Evolutionary conservation across 1,140 invertebrate genomes (phyloP), one percentile per base, ranked within the genome.

Genomic region (Dreissena polymorpha): DNA sequence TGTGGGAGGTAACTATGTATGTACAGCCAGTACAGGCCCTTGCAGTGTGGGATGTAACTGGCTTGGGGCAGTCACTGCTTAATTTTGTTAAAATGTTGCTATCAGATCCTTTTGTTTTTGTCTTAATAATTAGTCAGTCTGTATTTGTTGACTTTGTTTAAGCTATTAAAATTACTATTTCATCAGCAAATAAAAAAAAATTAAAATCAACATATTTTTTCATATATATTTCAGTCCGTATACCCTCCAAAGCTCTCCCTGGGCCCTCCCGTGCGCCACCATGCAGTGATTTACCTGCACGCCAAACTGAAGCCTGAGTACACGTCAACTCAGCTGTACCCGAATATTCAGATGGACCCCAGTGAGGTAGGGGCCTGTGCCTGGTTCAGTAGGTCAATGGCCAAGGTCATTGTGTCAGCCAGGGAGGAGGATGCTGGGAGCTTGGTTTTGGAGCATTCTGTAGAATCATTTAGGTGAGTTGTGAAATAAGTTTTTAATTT

Each of bases 251-350:
- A 88, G 65, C 83, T 91, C 18, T 70, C 78, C 5, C 55, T 86
- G 14, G 91, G 91, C 29, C 64, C 72, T 8, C 90, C 91, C 8
- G 86, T 69, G 16, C 85, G 90, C 10, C 91, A 92, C 71, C 91
- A 92, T 81, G 78, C 91, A 60, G 91, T 92, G 12, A 75, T 91
- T n/a, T 92, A 92, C 70, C 77, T 91, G 50, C 79, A 87, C 81
- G 72, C 75, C 10, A 84, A 81, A n/a, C 60, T 83, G 51, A 83
- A 70, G 68, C 71, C 81, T 14, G 25, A 51, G n/a, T 64, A 50
- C 39, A 67, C 68, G 14, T 49, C 63, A 27, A 29, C 63, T 18
- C 51, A n/a, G 10, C 39, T 77, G 27, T 71, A 8, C 21, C 13
- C 12, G 7, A 39, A 82, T 12, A 29, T 83, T 8, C 65, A 82